phyloP scores from a whole-genome alignment of 1,140 invertebrate species.

The Dendroctonus valens region DNA sequence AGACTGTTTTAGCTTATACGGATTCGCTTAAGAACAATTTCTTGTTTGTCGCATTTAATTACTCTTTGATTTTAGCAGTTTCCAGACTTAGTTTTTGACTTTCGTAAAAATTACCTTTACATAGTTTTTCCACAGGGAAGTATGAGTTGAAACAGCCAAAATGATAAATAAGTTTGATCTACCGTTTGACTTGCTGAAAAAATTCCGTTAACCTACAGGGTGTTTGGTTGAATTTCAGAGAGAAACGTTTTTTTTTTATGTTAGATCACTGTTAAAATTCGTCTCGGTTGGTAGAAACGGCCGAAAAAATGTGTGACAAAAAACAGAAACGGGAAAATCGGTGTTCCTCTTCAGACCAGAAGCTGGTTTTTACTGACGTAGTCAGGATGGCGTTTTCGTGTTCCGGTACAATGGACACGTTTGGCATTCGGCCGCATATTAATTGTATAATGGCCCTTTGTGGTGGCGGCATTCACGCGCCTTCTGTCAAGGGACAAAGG shows the following conservation, averaged over 20 bases:
- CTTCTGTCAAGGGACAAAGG: conserved; percentile 16
- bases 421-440: conserved; percentile 18
- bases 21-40: too few relatives aligned
- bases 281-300: background rate
- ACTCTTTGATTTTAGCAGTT: background rate
- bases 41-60: background rate
- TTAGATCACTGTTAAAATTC: background rate
- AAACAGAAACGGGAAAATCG: background rate
- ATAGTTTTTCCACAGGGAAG: too few relatives aligned
- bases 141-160: too few relatives aligned
- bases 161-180: too few relatives aligned
- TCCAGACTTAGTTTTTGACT: background rate
- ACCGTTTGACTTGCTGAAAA: too few relatives aligned
- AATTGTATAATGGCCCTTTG: conserved; percentile 23
- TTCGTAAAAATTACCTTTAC: background rate
- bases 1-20: too few relatives aligned
- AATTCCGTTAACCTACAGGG: background rate
- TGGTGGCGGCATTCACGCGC: conserved; percentile 8
- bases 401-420: conserved; percentile 16
- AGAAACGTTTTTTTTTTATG: background rate
- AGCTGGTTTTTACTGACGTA: conserved; percentile 3
- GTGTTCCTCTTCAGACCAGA: too few relatives aligned
- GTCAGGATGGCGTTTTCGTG: conserved; percentile 18
- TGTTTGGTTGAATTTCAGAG: background rate
- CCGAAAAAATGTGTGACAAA: background rate